Percentiles rank a stretch among this genome's conserved stretches.
phyloP scores from a whole-genome alignment of 2,888 invertebrate species.

The Nemotelus nigrinus region DNA sequence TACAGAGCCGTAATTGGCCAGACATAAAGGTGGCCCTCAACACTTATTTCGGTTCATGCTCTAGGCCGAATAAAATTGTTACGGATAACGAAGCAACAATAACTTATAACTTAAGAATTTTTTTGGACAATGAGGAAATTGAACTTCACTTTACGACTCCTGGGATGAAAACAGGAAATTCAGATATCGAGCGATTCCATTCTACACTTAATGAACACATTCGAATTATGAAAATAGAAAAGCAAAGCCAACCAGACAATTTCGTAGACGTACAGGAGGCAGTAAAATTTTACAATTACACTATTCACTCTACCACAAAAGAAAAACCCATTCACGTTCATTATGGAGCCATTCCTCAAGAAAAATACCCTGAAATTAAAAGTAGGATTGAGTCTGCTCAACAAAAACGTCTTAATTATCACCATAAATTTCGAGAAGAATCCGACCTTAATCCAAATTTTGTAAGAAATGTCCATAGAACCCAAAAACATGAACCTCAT shows the following conservation, averaged over 20 bases:
- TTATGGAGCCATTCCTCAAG: background rate
- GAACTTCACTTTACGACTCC: conserved; percentile 6
- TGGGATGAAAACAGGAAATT: conserved; percentile 14
- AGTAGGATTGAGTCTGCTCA: background rate
- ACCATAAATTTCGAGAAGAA: conserved; percentile 1
- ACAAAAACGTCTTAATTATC: background rate
- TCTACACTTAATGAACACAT: background rate
- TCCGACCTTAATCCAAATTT: background rate
- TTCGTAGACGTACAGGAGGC: background rate
- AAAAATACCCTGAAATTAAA: background rate
- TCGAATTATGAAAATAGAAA: background rate
- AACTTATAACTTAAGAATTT: background rate
- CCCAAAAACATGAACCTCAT: background rate
- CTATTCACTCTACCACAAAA: background rate
- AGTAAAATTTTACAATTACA: conserved; percentile 1
- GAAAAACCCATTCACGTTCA: background rate
- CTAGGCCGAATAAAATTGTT: background rate
- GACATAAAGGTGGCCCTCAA: background rate
- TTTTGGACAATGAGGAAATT: background rate
- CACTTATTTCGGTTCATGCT: background rate
- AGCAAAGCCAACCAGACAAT: background rate
- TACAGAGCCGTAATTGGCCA: too few species aligned
- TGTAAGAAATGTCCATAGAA: conserved; percentile 9
- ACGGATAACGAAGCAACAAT: background rate
- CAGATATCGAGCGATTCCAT: background rate